Evolutionary conservation across 2,797 vertebrate genomes (phyloP), one percentile per base, ranked within the genome.

Genomic region (Octomys mimax): DNA sequence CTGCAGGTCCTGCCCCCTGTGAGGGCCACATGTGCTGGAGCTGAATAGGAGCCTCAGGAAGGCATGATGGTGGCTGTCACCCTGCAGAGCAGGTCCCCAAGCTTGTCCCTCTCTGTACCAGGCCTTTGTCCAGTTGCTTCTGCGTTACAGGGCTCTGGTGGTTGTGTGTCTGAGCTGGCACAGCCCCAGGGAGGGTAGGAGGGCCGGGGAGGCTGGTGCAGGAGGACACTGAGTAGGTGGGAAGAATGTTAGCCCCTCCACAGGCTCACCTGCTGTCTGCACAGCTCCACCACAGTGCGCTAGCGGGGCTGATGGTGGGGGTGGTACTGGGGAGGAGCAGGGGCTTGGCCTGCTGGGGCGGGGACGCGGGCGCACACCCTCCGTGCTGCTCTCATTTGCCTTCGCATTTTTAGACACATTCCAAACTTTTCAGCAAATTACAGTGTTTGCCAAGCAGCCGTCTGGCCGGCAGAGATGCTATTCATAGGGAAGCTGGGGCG

Each of bases 401-500:
- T 97, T 96, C 89, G 98, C 97, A 92, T 96, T 77, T 96, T 98
- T 98, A 82, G 95, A 96, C 0, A 91, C 88, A 77, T 94, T 95
- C 86, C 96, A 97, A 95, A 92, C 80, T 92, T 98, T 98, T 96
- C 94, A 97, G 97, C 92, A 97, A 97, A 98, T 98, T 97, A 85
- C 42, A 93, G 97, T 98, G 90, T 98, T 98, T 98, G 97, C 96
- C 97, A 98, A 96, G n/a, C 78, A 88, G 96, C 95, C 39, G 94
- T 97, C 97, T 96, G 94, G 87, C 88, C 89, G 96, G 82, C 64
- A 96, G 95, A 94, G 94, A 59, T 1, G 12, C 82, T 97, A 93
- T 96, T 98, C 97, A 97, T 97, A 97, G 87, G 6, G 2, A 81
- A 4, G 64, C 92, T 95, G 97, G 93, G 42, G 68, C 22, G 19